Evolutionary conservation across 1,140 invertebrate genomes (phyloP).

Genomic region (Nymphalis io): DNA sequence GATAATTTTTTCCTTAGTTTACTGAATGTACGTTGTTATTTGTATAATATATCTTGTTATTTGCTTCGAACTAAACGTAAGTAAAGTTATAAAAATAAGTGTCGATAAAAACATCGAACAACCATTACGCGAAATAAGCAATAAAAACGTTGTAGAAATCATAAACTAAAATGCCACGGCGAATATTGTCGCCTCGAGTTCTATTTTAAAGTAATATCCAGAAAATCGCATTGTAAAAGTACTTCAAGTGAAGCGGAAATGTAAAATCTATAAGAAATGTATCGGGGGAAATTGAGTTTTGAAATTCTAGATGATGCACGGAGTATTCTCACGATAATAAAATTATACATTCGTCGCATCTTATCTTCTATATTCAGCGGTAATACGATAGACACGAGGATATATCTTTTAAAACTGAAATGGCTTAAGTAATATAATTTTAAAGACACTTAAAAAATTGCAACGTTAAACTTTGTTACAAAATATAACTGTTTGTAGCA

Average conservation of each 20-base stretch:
- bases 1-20: too few species aligned
- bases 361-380: slow-evolving; percentile 32
- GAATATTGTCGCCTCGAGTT: slow-evolving; percentile 57
- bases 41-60: neutral
- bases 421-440: slow-evolving; percentile 17
- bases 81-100: slow-evolving; percentile 17
- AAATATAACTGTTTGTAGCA: neutral
- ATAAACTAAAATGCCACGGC: slow-evolving; percentile 57
- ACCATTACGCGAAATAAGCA: slow-evolving; percentile 40
- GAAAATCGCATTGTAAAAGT: slow-evolving; percentile 49
- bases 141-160: slow-evolving; percentile 47
- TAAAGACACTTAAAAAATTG: slow-evolving; percentile 1
- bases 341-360: slow-evolving; percentile 53
- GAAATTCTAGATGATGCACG: slow-evolving; percentile 67
- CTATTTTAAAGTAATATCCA: slow-evolving; percentile 63
- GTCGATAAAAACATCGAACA: slow-evolving; percentile 25
- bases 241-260: slow-evolving; percentile 51
- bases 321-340: slow-evolving; percentile 65
- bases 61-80: neutral
- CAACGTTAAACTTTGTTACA: neutral
- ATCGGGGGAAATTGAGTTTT: slow-evolving; percentile 70
- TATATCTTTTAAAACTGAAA: slow-evolving; percentile 20
- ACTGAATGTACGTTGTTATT: too few species aligned
- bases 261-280: slow-evolving; percentile 68
- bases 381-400: slow-evolving; percentile 30